Evolutionary conservation across 2,113 vertebrate species (phyloP).

Genomic region (Salminus brasiliensis): DNA sequence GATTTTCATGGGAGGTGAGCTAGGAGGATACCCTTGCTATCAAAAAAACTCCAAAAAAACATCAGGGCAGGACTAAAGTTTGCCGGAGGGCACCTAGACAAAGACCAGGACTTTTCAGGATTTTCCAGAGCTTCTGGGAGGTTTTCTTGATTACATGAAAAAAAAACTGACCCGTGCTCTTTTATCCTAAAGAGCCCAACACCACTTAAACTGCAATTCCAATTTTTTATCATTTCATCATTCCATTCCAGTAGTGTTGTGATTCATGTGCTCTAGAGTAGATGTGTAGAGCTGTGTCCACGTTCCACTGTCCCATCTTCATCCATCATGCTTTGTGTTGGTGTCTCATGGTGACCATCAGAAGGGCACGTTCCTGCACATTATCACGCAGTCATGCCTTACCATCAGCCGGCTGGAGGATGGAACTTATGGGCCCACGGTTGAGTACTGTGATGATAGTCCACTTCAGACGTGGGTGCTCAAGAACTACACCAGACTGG

Average conservation of each 20-base stretch:
- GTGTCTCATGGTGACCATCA: conserved; percentile 63
- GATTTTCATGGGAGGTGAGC: no score
- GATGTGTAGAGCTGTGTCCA: neutral
- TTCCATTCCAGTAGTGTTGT: neutral
- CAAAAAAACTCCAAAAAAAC: no score
- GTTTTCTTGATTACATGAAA: no score
- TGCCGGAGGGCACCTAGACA: no score
- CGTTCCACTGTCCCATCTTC: neutral
- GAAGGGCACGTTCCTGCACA: conserved; percentile 88
- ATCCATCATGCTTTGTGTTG: conserved; percentile 2
- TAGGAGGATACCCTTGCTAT: no score
- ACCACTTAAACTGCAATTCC: no score
- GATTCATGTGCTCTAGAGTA: neutral
- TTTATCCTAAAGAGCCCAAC: neutral
- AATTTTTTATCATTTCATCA: neutral
- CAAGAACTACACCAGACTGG: conserved; percentile 83
- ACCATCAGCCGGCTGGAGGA: conserved; percentile 85
- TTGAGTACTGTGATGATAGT: conserved; percentile 86
- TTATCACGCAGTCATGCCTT: conserved; percentile 93
- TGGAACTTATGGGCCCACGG: conserved; percentile 81
- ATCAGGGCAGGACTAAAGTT: no score
- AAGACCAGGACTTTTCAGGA: no score
- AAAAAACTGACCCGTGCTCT: no score
- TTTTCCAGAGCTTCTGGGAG: no score
- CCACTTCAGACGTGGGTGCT: conserved; percentile 83